Evolutionary conservation across 1,140 invertebrate genomes (phyloP), one percentile per base, ranked within the genome.

Genomic region (Pemphigus obesinymphae): DNA sequence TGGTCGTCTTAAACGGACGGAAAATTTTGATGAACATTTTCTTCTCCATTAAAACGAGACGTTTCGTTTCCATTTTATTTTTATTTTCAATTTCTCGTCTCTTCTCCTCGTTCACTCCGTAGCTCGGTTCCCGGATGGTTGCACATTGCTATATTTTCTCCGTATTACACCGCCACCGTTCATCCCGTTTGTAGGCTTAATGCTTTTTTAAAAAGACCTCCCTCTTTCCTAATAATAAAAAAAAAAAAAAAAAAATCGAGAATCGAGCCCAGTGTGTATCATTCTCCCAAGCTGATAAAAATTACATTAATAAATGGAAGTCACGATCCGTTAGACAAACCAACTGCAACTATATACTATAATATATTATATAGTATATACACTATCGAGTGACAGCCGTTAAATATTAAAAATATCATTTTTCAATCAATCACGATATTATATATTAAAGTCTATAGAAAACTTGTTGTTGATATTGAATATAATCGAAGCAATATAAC

Each of bases 1-100:
- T 78, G 31, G 29, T 58, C n/a, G 50, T 6, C 53, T 76, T 58
- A 53, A 76, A 76, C 31, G 48, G n/a, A 58, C 48, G 50, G 53
- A 37, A 75, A 78, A 78, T 34, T 78, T 78, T 78, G 75, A 78
- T 34, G 75, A 78, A 78, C 75, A 58, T 78, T 78, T 78, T 78
- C 75, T 58, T 78, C 48, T 78, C 75, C 50, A 58, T 58, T 58
- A 78, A 58, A 78, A 78, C 23, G 50, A 55, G 20, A 78, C 50
- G 4, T 11, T 15, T 31, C 8, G 20, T n/a, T 3, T 20, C 11
- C 20, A 3, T 34, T 2, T n/a, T n/a, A n/a, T 45, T 45, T 45
- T 31, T 43, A 20, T 40, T 45, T 45, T 40, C 63, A n/a, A 17
- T 66, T 23, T n/a, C 63, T 15, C 31, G 20, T 17, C 15, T 7